Evolutionary conservation across 2,888 invertebrate genomes (phyloP).

Genomic region (Cecidostiba fungosa): DNA sequence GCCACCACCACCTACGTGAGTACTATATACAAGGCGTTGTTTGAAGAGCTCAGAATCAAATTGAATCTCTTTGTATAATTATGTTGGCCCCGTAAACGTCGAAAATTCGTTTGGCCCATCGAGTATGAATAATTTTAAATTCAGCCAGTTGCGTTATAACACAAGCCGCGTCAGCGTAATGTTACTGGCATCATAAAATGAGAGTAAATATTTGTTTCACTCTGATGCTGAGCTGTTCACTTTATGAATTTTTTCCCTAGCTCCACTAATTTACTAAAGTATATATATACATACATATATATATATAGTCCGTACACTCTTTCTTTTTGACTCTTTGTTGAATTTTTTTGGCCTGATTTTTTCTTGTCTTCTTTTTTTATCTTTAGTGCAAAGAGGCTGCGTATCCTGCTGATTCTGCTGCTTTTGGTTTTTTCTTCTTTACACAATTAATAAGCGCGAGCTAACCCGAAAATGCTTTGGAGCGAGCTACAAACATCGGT

Average conservation of each 20-base stretch:
- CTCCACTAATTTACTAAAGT: slow-evolving; percentile 55
- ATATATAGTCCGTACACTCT: slow-evolving; percentile 19
- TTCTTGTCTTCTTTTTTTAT: slow-evolving; percentile 52
- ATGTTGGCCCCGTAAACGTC: not conserved
- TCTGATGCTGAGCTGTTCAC: slow-evolving; percentile 30
- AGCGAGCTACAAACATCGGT: slow-evolving; percentile 13
- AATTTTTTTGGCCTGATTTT: slow-evolving; percentile 44
- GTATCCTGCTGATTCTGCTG: slow-evolving; percentile 65
- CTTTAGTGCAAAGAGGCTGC: slow-evolving; percentile 63
- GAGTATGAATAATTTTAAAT: not conserved
- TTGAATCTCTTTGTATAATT: not conserved
- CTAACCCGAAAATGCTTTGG: slow-evolving; percentile 46
- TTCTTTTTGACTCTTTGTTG: not conserved
- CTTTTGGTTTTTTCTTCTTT: slow-evolving; percentile 57
- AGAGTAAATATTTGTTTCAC: slow-evolving; percentile 28
- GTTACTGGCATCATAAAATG: slow-evolving; percentile 8
- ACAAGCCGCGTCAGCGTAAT: not conserved
- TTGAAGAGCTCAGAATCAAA: slow-evolving; percentile 21
- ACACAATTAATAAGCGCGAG: slow-evolving; percentile 55
- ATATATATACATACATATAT: slow-evolving; percentile 38
- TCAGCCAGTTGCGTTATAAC: not conserved
- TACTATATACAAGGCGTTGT: slow-evolving; percentile 52
- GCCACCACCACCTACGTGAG: slow-evolving; percentile 53
- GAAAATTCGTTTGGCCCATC: not conserved
- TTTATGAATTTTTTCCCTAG: slow-evolving; percentile 4